phyloP scores from a whole-genome alignment of 2,797 vertebrate genomes.

The Hozukius guyotensis region DNA sequence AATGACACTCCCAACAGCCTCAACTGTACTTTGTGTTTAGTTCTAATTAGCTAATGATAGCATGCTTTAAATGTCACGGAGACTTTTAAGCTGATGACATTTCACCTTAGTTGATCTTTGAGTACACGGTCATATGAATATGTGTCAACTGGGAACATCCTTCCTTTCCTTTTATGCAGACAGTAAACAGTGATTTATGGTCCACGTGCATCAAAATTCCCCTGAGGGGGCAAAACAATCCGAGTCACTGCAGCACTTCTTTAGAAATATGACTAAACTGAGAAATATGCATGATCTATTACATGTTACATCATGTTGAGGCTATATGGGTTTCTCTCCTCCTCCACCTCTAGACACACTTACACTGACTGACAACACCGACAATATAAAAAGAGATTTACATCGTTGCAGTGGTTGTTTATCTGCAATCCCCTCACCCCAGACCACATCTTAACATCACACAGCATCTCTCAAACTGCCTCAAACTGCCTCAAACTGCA shows the following conservation, averaged over 20 bases:
- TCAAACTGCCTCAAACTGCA: neutral
- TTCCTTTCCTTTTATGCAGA: neutral
- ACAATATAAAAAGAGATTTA: slow-evolving; percentile 2
- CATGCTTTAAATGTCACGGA: neutral
- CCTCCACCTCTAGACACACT: neutral
- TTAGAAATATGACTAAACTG: neutral
- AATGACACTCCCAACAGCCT: neutral
- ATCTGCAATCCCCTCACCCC: neutral
- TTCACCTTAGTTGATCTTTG: neutral
- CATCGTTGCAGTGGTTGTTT: neutral
- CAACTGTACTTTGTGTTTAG: neutral
- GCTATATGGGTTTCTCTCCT: neutral
- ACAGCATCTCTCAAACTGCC: neutral
- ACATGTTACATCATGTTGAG: neutral
- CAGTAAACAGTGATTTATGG: neutral
- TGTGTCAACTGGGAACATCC: no score
- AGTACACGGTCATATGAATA: neutral
- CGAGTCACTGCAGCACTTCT: neutral
- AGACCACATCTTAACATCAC: slow-evolving; percentile 4
- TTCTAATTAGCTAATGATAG: neutral
- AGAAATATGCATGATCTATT: neutral
- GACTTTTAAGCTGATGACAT: neutral
- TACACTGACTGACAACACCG: neutral
- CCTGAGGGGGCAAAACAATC: neutral
- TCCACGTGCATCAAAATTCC: neutral